Evolutionary conservation across 2,888 invertebrate species (phyloP), one percentile per base, ranked within the genome.

Genomic region (Orthonychiurus folsomi): DNA sequence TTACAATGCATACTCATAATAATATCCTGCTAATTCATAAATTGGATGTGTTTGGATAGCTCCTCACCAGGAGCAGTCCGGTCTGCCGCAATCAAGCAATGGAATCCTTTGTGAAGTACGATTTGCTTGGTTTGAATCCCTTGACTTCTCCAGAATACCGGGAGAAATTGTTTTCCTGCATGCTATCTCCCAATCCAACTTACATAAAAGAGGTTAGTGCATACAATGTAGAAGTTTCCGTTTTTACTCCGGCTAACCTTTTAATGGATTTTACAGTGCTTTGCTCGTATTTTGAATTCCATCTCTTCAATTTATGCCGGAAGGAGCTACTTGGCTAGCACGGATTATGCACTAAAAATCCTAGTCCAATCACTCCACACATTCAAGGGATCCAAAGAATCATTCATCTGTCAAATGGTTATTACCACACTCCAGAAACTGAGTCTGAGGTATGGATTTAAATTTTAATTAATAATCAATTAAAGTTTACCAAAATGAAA

Each of bases 361-460:
- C 61, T 73, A 18, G 64, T 72, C 20, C 63, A 65, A 75, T 77
- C 58, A 70, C 77, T 55, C 73, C 75, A 57, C 76, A 78, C 72
- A 68, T 78, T 59, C 66, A 54, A 62, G 24, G 65, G 65, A 12
- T 56, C 62, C 37, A 66, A 63, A 26, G 83, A 83, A 65, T 75
- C 79, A 18, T 77, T 80, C 25, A 82, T 83, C 1, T 77, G 80
- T 65, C 84, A 85, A 72, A 85, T 85, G 82, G 77, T 84, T 52
- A 76, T 86, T 26, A 85, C 85, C 2, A 81, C 83, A 54, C 76
- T 86, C 23, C 86, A 86, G 76, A 86, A 86, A 77, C 78, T 86
- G 28, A 85, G 84, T 69, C 76, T 85, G 47, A 79, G 83, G 79
- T 83, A 59, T 50, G 2, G 18, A 27, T n/a, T 56, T 56, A 27